Evolutionary conservation across 2,888 invertebrate genomes (phyloP), one percentile per base, ranked within the genome.

Genomic region (Melinaea menophilus): DNA sequence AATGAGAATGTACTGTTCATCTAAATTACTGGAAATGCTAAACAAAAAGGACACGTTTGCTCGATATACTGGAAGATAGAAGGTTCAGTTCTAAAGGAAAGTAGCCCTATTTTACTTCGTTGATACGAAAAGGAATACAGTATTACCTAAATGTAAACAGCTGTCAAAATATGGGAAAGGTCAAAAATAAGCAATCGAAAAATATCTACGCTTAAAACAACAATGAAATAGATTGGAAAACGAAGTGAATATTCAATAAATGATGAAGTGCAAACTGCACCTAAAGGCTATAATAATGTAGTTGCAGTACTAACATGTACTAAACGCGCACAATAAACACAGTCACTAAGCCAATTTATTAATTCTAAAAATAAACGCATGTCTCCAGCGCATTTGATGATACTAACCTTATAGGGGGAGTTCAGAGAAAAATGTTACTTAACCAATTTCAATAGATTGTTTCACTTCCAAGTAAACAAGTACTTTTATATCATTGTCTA

Each of bases 291-390:
- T 31, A 77, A 72, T 73, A 70, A 70, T 68, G 71, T 73, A 75
- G 73, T 76, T 37, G 54, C 55, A 48, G 54, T 58, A 45, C 57
- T 63, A 56, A 63, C 65, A 59, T 62, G 61, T 62, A 61, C 82
- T 76, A 84, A 87, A 84, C 84, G 82, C 84, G 78, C 82, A 86
- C 86, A 88, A 86, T 87, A 87, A 86, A 84, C 79, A 79, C 82
- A 85, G 85, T 82, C 79, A 85, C 87, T 87, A 89, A 90, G 85
- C 87, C 89, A 90, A 90, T 90, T 90, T 90, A 90, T 84, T 85
- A 88, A 84, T 80, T 85, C 90, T 90, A 90, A 90, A 90, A 90
- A 90, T 90, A 90, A 85, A 85, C 80, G 82, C 81, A 86, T 82
- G 81, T 87, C 89, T 86, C 87, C 78, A 80, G 76, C 82, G 80